Conservation (phyloP, 2,113 vertebrate species). For the Myotis yumanensis region DNA sequence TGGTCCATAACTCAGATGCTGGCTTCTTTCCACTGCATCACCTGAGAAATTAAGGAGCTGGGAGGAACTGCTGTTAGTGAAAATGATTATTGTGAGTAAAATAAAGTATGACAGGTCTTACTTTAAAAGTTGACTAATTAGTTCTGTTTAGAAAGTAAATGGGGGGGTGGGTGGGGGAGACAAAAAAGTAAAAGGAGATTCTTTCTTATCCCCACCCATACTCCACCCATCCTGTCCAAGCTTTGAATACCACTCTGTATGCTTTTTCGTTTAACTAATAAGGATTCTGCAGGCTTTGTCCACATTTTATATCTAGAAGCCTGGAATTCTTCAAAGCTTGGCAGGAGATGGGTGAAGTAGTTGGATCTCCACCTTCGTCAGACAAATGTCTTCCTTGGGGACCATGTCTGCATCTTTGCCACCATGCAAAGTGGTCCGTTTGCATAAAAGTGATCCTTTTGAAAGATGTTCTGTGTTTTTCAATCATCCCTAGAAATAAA, state of each 20-base stretch:
- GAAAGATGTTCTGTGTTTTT: conserved; percentile 58
- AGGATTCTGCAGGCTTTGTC: neutral
- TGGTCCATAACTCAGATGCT: rapidly evolving
- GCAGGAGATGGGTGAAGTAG: neutral
- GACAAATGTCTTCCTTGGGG: neutral
- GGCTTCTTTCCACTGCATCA: neutral
- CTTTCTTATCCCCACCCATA: neutral
- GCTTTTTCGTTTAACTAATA: neutral
- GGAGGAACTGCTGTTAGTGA: neutral
- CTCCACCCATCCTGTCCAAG: neutral
- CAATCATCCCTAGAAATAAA: conserved; percentile 70
- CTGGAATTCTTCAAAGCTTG: conserved; percentile 22
- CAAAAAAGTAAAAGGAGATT: neutral
- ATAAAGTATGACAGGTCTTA: neutral
- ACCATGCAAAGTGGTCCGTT: conserved; percentile 33
- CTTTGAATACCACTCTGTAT: neutral
- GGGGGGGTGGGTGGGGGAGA: no score
- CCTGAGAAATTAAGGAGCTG: neutral
- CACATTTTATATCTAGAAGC: neutral
- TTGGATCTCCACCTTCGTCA: neutral
- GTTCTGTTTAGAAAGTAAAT: conserved; percentile 39
- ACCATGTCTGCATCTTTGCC: neutral
- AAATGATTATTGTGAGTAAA: neutral
- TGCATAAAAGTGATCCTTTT: conserved; percentile 54
- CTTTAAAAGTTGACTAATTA: neutral